Evolutionary conservation across 2,113 vertebrate species (phyloP).

Genomic region (Trematocara variabile): DNA sequence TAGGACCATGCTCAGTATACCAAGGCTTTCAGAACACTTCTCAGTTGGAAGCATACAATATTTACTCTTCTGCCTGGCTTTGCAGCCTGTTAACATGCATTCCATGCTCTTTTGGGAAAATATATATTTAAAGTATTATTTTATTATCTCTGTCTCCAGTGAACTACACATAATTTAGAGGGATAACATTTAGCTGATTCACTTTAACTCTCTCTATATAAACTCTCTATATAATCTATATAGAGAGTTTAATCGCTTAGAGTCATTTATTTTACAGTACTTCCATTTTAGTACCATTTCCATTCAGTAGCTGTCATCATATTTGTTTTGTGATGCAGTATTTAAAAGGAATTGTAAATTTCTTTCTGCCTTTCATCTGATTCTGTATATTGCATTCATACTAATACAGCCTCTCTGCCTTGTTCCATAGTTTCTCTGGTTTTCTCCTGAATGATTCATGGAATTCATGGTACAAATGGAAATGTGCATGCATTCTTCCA

Average conservation of each 20-base stretch:
- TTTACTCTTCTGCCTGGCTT: background rate
- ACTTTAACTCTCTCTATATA: background rate
- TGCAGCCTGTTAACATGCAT: background rate
- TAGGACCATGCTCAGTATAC: background rate
- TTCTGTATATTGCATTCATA: background rate
- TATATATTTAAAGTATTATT: background rate
- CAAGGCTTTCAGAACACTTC: background rate
- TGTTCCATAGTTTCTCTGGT: background rate
- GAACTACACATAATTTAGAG: background rate
- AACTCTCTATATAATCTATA: background rate
- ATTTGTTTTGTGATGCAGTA: background rate
- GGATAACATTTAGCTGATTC: background rate
- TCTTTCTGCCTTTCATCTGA: background rate
- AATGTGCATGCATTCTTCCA: background rate
- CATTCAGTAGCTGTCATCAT: background rate
- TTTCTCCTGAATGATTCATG: background rate
- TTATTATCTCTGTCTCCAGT: background rate
- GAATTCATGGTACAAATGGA: background rate
- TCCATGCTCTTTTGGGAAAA: background rate
- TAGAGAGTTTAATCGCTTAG: background rate
- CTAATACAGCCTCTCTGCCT: background rate
- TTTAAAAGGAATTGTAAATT: background rate
- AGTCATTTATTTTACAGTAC: background rate
- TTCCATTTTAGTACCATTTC: background rate
- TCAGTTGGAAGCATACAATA: background rate